Percentiles rank a stretch among this genome's conserved stretches.
Conservation (phyloP, 1,140 invertebrate genomes). For the Calephelis nemesis region DNA sequence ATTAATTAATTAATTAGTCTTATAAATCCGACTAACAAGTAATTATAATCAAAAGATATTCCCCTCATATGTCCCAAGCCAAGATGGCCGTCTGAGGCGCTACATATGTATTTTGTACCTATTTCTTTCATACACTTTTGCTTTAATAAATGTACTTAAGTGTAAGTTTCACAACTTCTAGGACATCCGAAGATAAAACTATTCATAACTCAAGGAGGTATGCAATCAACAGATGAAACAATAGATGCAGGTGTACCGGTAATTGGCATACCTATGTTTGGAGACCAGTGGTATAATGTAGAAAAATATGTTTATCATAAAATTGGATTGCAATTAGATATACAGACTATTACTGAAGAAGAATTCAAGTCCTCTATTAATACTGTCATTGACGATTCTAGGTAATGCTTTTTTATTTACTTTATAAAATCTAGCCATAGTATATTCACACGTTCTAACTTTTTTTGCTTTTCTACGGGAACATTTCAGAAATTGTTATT, state of each 20-base stretch:
- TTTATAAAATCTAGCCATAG: background rate
- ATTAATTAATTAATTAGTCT: too few relatives aligned
- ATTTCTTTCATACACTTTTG: too few relatives aligned
- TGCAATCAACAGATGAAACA: constrained; percentile 42
- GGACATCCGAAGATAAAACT: constrained; percentile 42
- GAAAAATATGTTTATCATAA: constrained; percentile 16
- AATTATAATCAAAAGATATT: too few relatives aligned
- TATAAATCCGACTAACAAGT: too few relatives aligned
- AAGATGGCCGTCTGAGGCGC: too few relatives aligned
- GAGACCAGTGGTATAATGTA: constrained; percentile 46
- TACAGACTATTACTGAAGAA: background rate
- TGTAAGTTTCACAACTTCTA: constrained; percentile 18
- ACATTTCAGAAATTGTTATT: too few relatives aligned
- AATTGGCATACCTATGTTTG: constrained; percentile 37
- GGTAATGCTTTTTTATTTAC: constrained; percentile 19
- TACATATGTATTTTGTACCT: too few relatives aligned
- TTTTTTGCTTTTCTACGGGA: too few relatives aligned
- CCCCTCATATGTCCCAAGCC: too few relatives aligned
- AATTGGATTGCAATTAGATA: constrained; percentile 34
- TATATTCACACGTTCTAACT: too few relatives aligned
- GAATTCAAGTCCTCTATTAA: too few relatives aligned
- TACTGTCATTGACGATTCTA: background rate
- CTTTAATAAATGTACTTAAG: too few relatives aligned
- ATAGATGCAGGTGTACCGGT: constrained; percentile 40
- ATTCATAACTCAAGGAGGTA: constrained; percentile 47